Evolutionary conservation across 2,888 invertebrate species (phyloP).

Genomic region (Erynnis tages): DNA sequence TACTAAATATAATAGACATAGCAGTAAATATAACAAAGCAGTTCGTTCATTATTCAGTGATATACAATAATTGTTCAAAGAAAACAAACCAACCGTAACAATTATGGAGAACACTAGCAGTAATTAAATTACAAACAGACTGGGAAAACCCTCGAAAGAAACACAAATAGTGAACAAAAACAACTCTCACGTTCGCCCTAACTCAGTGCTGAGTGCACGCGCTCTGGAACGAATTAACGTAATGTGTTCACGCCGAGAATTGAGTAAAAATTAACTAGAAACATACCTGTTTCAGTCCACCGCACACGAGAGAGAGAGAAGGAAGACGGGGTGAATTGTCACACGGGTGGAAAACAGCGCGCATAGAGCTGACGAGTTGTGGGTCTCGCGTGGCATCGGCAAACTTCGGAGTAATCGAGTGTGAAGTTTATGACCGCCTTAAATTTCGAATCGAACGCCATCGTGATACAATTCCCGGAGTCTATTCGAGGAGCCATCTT

Average conservation of each 20-base stretch:
- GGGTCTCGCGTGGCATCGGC: constrained; percentile 41
- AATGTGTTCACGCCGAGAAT: constrained; percentile 52
- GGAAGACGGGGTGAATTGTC: constrained; percentile 29
- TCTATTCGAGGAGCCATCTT: constrained; percentile 35
- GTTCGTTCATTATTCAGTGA: too few relatives aligned
- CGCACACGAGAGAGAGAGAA: constrained; percentile 31
- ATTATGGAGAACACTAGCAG: constrained; percentile 36
- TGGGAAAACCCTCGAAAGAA: constrained; percentile 36
- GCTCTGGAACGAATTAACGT: constrained; percentile 53
- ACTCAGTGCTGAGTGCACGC: constrained; percentile 51
- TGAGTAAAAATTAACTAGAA: constrained; percentile 50
- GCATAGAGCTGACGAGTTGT: constrained; percentile 42
- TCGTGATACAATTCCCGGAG: constrained; percentile 38
- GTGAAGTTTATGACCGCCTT: constrained; percentile 52
- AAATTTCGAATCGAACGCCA: constrained; percentile 47
- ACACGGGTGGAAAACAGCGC: constrained; percentile 29
- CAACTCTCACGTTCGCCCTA: constrained; percentile 38
- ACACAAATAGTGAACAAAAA: constrained; percentile 41
- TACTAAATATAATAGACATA: too few relatives aligned
- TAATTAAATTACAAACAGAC: constrained; percentile 44
- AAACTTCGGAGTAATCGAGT: constrained; percentile 47
- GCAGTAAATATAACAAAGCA: too few relatives aligned
- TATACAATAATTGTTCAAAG: neutral
- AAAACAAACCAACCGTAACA: constrained; percentile 13
- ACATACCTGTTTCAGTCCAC: constrained; percentile 28